phyloP scores from a whole-genome alignment of 2,797 vertebrate species.

The Chloroceryle amazona region DNA sequence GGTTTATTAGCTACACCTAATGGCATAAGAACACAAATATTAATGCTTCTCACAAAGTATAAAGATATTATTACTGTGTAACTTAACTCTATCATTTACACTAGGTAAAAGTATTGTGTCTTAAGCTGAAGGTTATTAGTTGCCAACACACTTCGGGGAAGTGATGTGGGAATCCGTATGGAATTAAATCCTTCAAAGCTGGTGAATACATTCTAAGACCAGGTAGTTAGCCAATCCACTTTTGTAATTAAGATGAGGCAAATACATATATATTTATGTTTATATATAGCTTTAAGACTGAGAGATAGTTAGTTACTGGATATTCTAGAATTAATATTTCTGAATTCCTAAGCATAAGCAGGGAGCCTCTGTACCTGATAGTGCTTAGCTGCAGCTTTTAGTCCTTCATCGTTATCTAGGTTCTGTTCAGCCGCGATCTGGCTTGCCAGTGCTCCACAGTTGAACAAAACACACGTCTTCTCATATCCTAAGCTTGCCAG shows the following conservation, averaged over 20 bases:
- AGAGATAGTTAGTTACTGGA: not conserved
- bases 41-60: not conserved
- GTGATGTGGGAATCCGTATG: fast-evolving
- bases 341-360: not conserved
- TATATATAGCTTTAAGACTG: not conserved
- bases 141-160: not conserved
- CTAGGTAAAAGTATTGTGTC: not conserved
- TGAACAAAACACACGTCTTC: slow-evolving; percentile 98
- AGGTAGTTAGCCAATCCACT: not conserved
- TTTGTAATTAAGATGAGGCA: not conserved
- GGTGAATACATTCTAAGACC: not conserved
- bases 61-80: not conserved
- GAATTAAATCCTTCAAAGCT: not conserved
- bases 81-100: not conserved
- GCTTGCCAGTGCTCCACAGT: slow-evolving; percentile 94
- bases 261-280: fast-evolving
- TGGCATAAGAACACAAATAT: not conserved
- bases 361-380: slow-evolving; percentile 88
- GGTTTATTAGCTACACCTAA: not conserved
- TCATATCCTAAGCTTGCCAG: slow-evolving; percentile 97
- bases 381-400: slow-evolving; percentile 94
- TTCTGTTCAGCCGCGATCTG: slow-evolving; percentile 98
- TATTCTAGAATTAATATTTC: not conserved
- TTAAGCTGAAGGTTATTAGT: not conserved
- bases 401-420: slow-evolving; percentile 95